Conservation (phyloP, 2,113 vertebrate genomes). For the Henicopernis longicauda region DNA sequence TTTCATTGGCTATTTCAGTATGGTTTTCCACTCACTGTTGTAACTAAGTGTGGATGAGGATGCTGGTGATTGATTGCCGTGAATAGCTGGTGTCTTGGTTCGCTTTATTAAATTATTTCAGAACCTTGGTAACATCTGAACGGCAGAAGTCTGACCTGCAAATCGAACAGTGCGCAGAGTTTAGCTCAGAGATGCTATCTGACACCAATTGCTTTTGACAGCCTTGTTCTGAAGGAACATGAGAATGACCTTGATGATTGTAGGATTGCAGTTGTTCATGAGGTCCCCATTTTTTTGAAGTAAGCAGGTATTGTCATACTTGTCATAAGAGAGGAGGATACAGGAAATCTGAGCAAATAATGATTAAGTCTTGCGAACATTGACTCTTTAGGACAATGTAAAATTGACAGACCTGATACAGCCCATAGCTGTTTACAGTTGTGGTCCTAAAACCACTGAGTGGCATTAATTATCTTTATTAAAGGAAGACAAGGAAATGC, state of each 20-base stretch:
- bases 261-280: not conserved
- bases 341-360: not conserved
- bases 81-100: not conserved
- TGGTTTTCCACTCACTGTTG: not conserved
- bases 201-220: not conserved
- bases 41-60: not conserved
- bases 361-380: not conserved
- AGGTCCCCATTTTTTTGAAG: not conserved
- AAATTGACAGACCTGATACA: not conserved
- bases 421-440: not conserved
- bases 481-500: slow-evolving; percentile 16
- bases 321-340: not conserved
- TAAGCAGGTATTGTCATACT: not conserved
- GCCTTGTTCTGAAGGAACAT: not conserved
- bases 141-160: not conserved
- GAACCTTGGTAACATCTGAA: not conserved
- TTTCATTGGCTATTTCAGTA: not conserved
- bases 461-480: slow-evolving; percentile 48
- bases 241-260: not conserved
- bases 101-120: not conserved
- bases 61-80: not conserved
- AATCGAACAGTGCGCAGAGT: not conserved
- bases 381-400: not conserved
- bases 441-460: not conserved
- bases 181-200: slow-evolving; percentile 6